Base-by-base conservation (phyloP, 1,140 invertebrate genomes). In the Conopomorpha cramerella region DNA sequence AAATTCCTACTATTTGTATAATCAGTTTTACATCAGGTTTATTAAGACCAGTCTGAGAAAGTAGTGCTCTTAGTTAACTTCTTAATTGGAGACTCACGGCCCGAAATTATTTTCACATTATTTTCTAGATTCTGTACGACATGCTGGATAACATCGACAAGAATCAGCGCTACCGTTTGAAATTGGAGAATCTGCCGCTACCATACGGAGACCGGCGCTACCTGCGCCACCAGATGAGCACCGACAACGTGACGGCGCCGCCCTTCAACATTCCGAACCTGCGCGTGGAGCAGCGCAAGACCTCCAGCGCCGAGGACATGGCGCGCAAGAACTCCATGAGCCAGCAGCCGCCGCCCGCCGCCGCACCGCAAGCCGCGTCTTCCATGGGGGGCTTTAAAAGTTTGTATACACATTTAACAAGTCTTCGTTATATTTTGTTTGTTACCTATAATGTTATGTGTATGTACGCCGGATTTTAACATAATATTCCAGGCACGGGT, bases 111-210 rank as follows among this genome's bases (percentile, higher is more conserved):
- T 27, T 26, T 18, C 30, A 12, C 36, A 34, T 12, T 19, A n/a
- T 31, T 43, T 30, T 30, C 36, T 15, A 83, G 81, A 79, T 95
- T 3, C 78, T 96, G n/a, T 89, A 95, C 51, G 92, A 95, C 47
- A 96, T 96, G 93, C 72, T 96, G 35, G 90, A 93, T 45, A 89
- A 90, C 49, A 94, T 97, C 37, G 93, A 96, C 70, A 86, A 89
- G 73, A 87, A 90, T 52, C 92, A 93, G 61, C 82, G 88, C 12
- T 91, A 90, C 58, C 92, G 91, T 64, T 72, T 95, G 47, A 92
- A 91, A 61, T 55, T 91, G 46, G 91, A 93, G 57, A 89, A 88
- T 61, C 70, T 90, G 19, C 87, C 87, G 2, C 89, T 92, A 42
- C 78, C 87, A n/a, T 85, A 89, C 55, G n/a, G n/a, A n/a, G n/a